Evolutionary conservation across 1,140 invertebrate genomes (phyloP), one percentile per base, ranked within the genome.

Genomic region (Calosoma granatense): DNA sequence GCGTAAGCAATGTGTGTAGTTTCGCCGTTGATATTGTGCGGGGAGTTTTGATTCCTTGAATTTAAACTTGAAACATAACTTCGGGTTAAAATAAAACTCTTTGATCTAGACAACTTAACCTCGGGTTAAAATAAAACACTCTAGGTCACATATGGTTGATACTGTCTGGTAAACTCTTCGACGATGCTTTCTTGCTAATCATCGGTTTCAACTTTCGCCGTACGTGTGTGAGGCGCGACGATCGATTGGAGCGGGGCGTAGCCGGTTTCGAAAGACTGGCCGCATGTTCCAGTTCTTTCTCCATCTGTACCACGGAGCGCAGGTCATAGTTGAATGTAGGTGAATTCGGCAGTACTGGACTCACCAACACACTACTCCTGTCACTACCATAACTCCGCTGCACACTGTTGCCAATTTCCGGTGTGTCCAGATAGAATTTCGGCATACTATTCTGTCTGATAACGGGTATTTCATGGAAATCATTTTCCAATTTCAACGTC

Each of bases 381-480:
- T 53, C 57, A 59, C 55, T 58, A 1, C 12, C 19, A 19, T 17
- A 65, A 55, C n/a, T 65, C 22, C 3, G 61, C 41, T 0, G 63
- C 60, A 41, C 59, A 58, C 6, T 56, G 20, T 41, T 64, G 60
- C 17, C 64, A 60, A 39, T 64, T 59, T 66, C 65, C 1, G 66
- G 65, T 4, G 64, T 65, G 21, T 65, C 66, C 26, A 68, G 20
- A 53, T 61, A 68, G 52, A 68, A 68, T 60, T 68, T 68, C 1
- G 66, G 66, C 60, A 68, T 61, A 11, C 65, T 66, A 30, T 62
- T 61, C 54, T 68, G 66, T 20, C 64, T 57, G 12, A 68, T 68
- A 20, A 68, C 61, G 2, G 64, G 65, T 4, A 68, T 23, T 56
- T 66, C 65, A 51, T 61, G 61, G 19, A 11, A 26, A 12, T 20